Percentiles rank a stretch among this genome's conserved stretches.
phyloP scores from a whole-genome alignment of 2,797 vertebrate species.

The Takifugu ocellatus region DNA sequence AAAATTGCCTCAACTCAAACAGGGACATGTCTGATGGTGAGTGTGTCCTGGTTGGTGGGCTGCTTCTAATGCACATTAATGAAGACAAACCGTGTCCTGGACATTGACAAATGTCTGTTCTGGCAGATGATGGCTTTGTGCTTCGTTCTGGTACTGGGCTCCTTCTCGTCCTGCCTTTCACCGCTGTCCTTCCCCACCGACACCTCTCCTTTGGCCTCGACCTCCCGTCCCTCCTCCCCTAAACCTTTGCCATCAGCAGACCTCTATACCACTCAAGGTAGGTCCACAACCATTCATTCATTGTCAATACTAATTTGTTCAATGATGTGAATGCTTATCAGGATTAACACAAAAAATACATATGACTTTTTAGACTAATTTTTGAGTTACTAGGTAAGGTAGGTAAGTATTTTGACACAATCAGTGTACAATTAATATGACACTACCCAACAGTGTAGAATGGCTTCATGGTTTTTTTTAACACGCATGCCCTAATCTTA shows the following conservation, averaged over 20 bases:
- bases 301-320: background rate
- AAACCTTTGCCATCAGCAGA: conserved; percentile 80
- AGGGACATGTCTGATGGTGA: conserved; percentile 95
- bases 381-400: no score
- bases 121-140: conserved; percentile 92
- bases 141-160: conserved; percentile 95
- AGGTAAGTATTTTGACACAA: no score
- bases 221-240: conserved; percentile 75
- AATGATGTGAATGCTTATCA: background rate
- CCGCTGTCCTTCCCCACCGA: conserved; percentile 85
- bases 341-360: background rate
- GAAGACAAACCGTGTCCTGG: no score
- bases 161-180: conserved; percentile 88
- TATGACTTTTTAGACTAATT: no score
- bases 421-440: no score
- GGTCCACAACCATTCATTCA: conserved; percentile 36
- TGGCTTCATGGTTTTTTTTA: no score
- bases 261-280: conserved; percentile 92
- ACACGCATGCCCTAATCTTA: no score
- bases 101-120: background rate
- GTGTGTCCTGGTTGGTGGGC: background rate
- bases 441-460: no score
- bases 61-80: background rate
- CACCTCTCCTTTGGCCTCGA: conserved; percentile 77
- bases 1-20: conserved; percentile 98